Evolutionary conservation across 2,888 invertebrate species (phyloP).

Genomic region (Hemistola chrysoprasaria): DNA sequence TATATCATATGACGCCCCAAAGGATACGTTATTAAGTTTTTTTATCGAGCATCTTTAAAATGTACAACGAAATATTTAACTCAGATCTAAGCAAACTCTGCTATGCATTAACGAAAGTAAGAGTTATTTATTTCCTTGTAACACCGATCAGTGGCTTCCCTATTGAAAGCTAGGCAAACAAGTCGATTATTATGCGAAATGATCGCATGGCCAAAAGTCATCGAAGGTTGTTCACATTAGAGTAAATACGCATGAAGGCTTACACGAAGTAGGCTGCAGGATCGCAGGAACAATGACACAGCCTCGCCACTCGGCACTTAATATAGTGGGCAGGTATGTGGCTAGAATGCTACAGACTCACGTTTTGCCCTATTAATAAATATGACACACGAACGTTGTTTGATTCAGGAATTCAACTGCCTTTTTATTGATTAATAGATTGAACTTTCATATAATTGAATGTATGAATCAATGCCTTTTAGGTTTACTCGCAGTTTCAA

Average conservation of each 20-base stretch:
- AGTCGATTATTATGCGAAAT: slow-evolving; percentile 11
- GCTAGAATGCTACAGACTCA: slow-evolving; percentile 56
- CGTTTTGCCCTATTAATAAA: slow-evolving; percentile 35
- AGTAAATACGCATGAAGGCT: slow-evolving; percentile 49
- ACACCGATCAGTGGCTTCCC: slow-evolving; percentile 5
- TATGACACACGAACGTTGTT: slow-evolving; percentile 31
- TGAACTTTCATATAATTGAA: slow-evolving; percentile 11
- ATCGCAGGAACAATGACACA: slow-evolving; percentile 32
- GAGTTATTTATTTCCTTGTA: slow-evolving; percentile 22
- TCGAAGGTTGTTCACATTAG: slow-evolving; percentile 49
- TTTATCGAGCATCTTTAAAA: too few relatives aligned
- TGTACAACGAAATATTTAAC: too few relatives aligned
- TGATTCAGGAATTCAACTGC: slow-evolving; percentile 29
- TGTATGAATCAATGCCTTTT: too few relatives aligned
- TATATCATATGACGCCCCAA: too few relatives aligned
- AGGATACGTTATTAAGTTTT: too few relatives aligned
- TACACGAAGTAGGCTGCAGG: slow-evolving; percentile 35
- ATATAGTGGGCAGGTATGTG: slow-evolving; percentile 30
- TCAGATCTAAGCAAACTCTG: too few relatives aligned
- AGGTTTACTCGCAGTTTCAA: too few relatives aligned
- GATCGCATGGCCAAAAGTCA: slow-evolving; percentile 7
- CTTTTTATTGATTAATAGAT: slow-evolving; percentile 1
- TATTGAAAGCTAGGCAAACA: slow-evolving; percentile 9
- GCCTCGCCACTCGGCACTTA: slow-evolving; percentile 6
- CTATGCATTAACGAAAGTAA: slow-evolving; percentile 1